Conservation (phyloP, 2,888 invertebrate species). For the Harpagoxenus sublaevis region DNA sequence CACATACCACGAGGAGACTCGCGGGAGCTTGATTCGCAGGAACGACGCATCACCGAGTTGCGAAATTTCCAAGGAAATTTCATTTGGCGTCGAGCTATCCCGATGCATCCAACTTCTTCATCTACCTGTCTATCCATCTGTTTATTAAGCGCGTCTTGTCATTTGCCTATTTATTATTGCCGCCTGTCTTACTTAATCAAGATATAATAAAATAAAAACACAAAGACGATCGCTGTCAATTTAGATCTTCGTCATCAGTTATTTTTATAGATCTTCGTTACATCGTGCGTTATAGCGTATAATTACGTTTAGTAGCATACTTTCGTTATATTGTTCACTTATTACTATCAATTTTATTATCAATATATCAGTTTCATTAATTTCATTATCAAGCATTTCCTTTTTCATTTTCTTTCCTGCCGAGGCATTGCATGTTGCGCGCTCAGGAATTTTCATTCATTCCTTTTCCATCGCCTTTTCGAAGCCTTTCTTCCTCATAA, state of each 20-base stretch:
- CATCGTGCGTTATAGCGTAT: not conserved
- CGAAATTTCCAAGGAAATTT: too few relatives aligned
- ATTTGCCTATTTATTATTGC: not conserved
- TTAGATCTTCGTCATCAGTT: not conserved
- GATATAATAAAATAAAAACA: not conserved
- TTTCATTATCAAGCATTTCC: constrained; percentile 3
- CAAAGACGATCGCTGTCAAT: not conserved
- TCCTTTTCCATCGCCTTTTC: not conserved
- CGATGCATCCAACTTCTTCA: not conserved
- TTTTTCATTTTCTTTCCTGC: not conserved
- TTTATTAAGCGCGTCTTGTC: not conserved
- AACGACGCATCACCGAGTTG: constrained; percentile 28
- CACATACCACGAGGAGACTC: constrained; percentile 13
- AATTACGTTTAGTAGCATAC: not conserved
- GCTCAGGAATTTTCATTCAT: constrained; percentile 41
- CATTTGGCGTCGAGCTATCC: constrained; percentile 22
- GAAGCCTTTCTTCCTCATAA: constrained; percentile 21
- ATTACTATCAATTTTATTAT: not conserved
- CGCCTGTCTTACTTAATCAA: not conserved
- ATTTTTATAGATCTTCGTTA: not conserved
- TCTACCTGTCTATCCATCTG: not conserved
- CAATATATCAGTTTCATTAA: not conserved
- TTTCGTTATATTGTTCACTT: not conserved
- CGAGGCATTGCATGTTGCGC: not conserved
- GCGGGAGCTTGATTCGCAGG: constrained; percentile 34